Conservation (phyloP, 2,888 invertebrate genomes). For the Furcula furcula region DNA sequence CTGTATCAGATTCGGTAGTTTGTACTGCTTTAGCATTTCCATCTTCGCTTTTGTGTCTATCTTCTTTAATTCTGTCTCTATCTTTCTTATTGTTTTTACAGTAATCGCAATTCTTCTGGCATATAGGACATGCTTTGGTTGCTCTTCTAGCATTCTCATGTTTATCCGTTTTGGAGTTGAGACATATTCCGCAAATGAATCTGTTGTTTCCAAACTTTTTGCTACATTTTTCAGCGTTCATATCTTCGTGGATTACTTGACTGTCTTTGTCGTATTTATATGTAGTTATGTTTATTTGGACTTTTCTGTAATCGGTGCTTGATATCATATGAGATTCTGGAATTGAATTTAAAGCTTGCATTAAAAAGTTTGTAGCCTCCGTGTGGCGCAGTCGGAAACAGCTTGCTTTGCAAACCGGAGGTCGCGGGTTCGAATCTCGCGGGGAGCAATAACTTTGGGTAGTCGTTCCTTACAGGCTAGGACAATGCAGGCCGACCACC, state of each 20-base stretch:
- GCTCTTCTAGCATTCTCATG: slow-evolving; percentile 23
- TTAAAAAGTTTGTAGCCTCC: too few relatives aligned
- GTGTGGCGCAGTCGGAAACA: too few relatives aligned
- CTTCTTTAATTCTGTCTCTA: slow-evolving; percentile 9
- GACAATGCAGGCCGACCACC: too few relatives aligned
- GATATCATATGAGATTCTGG: slow-evolving; percentile 49
- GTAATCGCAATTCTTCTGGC: slow-evolving; percentile 27
- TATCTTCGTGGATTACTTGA: slow-evolving; percentile 6
- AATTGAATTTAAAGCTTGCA: too few relatives aligned
- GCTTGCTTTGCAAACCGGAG: too few relatives aligned
- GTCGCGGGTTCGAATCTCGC: too few relatives aligned
- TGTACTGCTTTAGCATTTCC: slow-evolving; percentile 43
- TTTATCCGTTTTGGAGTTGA: slow-evolving; percentile 33
- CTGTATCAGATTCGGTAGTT: slow-evolving; percentile 46
- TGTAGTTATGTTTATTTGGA: slow-evolving; percentile 56
- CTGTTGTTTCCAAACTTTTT: slow-evolving; percentile 30
- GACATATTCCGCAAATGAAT: slow-evolving; percentile 58
- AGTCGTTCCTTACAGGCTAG: too few relatives aligned
- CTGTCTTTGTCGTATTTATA: slow-evolving; percentile 28
- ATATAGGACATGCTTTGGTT: slow-evolving; percentile 43
- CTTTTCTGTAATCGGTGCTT: slow-evolving; percentile 34
- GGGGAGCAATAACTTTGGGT: too few relatives aligned
- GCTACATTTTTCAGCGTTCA: slow-evolving; percentile 24
- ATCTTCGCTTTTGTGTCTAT: slow-evolving; percentile 5
- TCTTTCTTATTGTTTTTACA: slow-evolving; percentile 8